phyloP scores from a whole-genome alignment of 2,113 vertebrate species.

The Plectropomus leopardus region DNA sequence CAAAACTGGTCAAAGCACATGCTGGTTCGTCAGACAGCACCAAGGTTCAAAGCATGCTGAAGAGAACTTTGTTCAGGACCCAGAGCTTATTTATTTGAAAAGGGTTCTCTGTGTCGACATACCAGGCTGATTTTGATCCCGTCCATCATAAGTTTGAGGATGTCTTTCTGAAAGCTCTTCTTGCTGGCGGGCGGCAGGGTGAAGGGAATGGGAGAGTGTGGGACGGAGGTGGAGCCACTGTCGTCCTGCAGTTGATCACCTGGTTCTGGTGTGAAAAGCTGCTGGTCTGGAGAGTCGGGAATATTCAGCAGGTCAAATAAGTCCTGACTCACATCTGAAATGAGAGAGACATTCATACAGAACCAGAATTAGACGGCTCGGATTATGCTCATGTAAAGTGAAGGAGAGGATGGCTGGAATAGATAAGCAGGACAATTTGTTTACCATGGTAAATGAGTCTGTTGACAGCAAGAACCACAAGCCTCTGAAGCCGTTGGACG shows the following conservation, averaged over 20 bases:
- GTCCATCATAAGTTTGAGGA: constrained; percentile 92
- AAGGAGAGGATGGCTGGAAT: background rate
- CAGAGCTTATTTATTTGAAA: background rate
- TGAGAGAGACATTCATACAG: background rate
- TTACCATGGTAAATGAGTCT: constrained; percentile 94
- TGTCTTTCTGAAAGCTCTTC: constrained; percentile 93
- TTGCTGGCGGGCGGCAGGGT: constrained; percentile 83
- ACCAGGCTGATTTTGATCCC: constrained; percentile 92
- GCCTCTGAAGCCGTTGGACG: constrained; percentile 92
- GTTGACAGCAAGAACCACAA: constrained; percentile 93
- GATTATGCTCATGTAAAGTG: background rate
- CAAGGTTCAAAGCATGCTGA: too few species aligned
- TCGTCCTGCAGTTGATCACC: constrained; percentile 85
- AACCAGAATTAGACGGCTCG: constrained; percentile 1
- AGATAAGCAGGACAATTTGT: background rate
- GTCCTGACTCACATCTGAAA: constrained; percentile 89
- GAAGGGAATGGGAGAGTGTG: constrained; percentile 79
- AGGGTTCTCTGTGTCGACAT: background rate
- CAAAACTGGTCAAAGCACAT: too few species aligned
- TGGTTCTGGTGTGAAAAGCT: constrained; percentile 79
- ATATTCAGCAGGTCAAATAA: constrained; percentile 91
- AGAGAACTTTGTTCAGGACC: too few species aligned
- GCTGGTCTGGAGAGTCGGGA: constrained; percentile 87
- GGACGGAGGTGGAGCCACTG: constrained; percentile 80
- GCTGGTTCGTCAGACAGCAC: too few species aligned